Evolutionary conservation across 2,113 vertebrate species (phyloP), one percentile per base, ranked within the genome.

Genomic region (Typhlomys cinereus): DNA sequence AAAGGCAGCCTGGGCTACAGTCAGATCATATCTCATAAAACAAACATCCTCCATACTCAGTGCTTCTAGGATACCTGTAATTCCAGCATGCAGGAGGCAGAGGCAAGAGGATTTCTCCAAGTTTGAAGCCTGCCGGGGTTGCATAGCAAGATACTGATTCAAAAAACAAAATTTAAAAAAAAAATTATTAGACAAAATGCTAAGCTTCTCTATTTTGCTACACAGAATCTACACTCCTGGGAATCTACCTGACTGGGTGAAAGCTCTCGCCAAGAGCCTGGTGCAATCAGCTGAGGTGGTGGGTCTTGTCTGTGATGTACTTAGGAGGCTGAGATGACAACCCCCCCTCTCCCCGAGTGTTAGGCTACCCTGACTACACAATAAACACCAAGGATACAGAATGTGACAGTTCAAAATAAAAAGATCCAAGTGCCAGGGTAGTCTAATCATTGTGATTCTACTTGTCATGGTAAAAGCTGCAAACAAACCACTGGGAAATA

Each of bases 301-400:
- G 21, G 67, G 9, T 3, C 17, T 41, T 36, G 23, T 23, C 23
- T 44, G n/a, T 71, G 44, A 44, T 4, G 6, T 34, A 83, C 6
- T 23, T 4, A 11, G 1, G 6, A 69, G 34, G 3, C 34, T 27
- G 13, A 48, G 13, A 13, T 3, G 5, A 64, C n/a, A 1, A 17
- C 27, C 44, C 1, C 23, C 54, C 21, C 11, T 18, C 44, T 1
- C 23, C 54, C 21, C 11, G 23, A 27, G 6, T 78, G 54, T 39
- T 21, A 25, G 21, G 18, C 50, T 20, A 59, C n/a, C 25, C 75
- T 78, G 75, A 14, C 48, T 36, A 52, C 73, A 76, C 4, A 75
- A 50, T 9, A 50, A 52, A 34, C 36, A 52, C 31, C 46, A 50
- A 44, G n/a, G 62, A 9, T 36, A 64, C 8, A 64, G 31, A 57